Percentiles rank a stretch among this genome's conserved stretches.
phyloP scores from a whole-genome alignment of 2,888 invertebrate genomes.

The Augochlorella aurata region DNA sequence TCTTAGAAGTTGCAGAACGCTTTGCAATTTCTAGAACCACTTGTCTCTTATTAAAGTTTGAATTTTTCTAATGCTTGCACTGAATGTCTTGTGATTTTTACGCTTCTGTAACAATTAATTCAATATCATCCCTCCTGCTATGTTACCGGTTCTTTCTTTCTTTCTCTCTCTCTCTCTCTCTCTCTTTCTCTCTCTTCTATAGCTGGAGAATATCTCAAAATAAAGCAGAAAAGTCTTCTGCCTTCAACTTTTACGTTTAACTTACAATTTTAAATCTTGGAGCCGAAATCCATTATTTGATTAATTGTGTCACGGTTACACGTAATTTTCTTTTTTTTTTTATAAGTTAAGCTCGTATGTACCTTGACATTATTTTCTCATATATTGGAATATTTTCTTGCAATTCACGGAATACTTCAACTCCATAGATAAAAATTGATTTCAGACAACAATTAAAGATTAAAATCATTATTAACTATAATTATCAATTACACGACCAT shows the following conservation, averaged over 20 bases:
- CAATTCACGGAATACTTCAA: constrained; percentile 62
- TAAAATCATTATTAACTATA: constrained; percentile 80
- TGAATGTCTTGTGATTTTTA: constrained; percentile 80
- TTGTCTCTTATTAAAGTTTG: constrained; percentile 59
- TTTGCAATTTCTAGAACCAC: constrained; percentile 61
- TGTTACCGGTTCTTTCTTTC: constrained; percentile 54
- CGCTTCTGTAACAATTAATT: constrained; percentile 80
- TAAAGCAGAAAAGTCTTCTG: constrained; percentile 72
- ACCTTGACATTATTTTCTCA: constrained; percentile 62
- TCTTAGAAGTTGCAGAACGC: constrained; percentile 65
- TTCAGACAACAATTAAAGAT: constrained; percentile 79
- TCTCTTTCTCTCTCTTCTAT: constrained; percentile 51
- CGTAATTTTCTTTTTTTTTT: constrained; percentile 59
- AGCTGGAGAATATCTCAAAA: constrained; percentile 75
- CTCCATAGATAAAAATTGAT: constrained; percentile 77
- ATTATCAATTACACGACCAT: constrained; percentile 79
- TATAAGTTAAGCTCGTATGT: constrained; percentile 68
- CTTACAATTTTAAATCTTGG: constrained; percentile 74
- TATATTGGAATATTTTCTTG: constrained; percentile 55
- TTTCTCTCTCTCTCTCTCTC: no score
- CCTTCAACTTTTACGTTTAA: constrained; percentile 70
- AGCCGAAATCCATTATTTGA: constrained; percentile 69
- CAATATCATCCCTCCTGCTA: constrained; percentile 76
- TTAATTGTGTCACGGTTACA: constrained; percentile 60
- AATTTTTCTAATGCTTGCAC: constrained; percentile 57